Base-by-base conservation (phyloP, 92 coral and sea anemone genomes). In the Phenganax subtilis region DNA sequence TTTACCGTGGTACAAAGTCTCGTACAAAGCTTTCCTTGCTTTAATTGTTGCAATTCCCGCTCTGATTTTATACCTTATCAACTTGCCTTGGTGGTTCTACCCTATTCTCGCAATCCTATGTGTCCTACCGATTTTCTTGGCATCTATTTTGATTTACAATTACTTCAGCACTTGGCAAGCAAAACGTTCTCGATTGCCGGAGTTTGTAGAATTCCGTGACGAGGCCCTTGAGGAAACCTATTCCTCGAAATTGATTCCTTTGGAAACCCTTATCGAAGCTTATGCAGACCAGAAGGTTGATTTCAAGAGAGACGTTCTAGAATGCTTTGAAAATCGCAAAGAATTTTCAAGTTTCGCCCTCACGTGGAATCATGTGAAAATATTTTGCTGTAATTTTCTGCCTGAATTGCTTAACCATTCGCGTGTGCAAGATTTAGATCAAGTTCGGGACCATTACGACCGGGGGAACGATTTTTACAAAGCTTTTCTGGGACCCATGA, bases 381-480 rank as follows among this genome's bases (percentile, higher is more conserved):
- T 96, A 64, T 87, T 96, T 37, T 57, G 91, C 55, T 88, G 85
- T 65, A 88, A 87, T 69, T 96, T 96, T 84, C 54, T 96, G 3
- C 99, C 99, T 52, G 99, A 96, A 84, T 72, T 92, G 82, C 78
- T 96, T 73, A 90, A 88, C 55, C 99, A 96, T 86, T 87, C 99
- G 31, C 91, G 88, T 72, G 65, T 88, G 6, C 99, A 96, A 85
- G 99, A 96, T 80, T 90, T 89, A 66, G 96, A 92, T 47, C 99
- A 96, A 72, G 97, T 96, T 29, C 91, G 99, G 59, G 99, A 91
- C 72, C 99, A 96, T 80, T 96, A 96, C 73, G 93, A 96, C 71
- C 99, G 99, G 3, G 99, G 99, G 10, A 88, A 96, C 81, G 99
- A 96, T 71, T 96, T 96, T 72, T 96, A 96, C 85, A 91, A 89